Evolutionary conservation across 2,888 invertebrate species (phyloP).

Genomic region (Lottia gigantea): DNA sequence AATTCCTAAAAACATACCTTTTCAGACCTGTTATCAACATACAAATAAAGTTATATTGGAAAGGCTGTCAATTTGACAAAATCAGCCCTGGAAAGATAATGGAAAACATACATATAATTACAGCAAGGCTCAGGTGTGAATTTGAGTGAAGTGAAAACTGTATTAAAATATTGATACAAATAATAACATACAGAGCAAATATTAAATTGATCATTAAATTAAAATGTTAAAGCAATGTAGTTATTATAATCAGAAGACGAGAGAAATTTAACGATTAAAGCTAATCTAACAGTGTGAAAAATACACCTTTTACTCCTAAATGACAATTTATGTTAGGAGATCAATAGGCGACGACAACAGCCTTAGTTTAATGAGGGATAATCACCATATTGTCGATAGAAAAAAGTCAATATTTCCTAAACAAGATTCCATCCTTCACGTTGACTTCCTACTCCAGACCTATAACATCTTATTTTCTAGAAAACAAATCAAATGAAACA

Average conservation of each 20-base stretch:
- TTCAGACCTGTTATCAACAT: too few relatives aligned
- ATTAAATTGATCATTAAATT: too few relatives aligned
- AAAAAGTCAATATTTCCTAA: slow-evolving; percentile 10
- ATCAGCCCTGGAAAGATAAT: too few relatives aligned
- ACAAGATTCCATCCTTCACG: neutral
- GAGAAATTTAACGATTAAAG: slow-evolving; percentile 1
- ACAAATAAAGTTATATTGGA: too few relatives aligned
- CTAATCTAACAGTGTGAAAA: slow-evolving; percentile 3
- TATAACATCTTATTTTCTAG: neutral
- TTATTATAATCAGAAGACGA: neutral
- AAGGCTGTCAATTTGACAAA: too few relatives aligned
- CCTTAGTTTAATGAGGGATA: neutral
- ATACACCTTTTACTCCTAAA: neutral
- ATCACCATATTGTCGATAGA: neutral
- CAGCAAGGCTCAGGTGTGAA: too few relatives aligned
- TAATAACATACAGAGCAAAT: too few relatives aligned
- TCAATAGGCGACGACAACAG: slow-evolving; percentile 1
- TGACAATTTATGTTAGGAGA: neutral
- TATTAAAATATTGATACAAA: too few relatives aligned
- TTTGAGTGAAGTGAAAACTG: too few relatives aligned
- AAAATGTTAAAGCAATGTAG: neutral
- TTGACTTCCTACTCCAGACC: neutral
- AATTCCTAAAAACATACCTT: too few relatives aligned
- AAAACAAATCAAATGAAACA: slow-evolving; percentile 6
- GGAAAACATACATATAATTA: too few relatives aligned